Evolutionary conservation across 2,113 vertebrate genomes (phyloP).

Genomic region (Chlamydotis undulata): DNA sequence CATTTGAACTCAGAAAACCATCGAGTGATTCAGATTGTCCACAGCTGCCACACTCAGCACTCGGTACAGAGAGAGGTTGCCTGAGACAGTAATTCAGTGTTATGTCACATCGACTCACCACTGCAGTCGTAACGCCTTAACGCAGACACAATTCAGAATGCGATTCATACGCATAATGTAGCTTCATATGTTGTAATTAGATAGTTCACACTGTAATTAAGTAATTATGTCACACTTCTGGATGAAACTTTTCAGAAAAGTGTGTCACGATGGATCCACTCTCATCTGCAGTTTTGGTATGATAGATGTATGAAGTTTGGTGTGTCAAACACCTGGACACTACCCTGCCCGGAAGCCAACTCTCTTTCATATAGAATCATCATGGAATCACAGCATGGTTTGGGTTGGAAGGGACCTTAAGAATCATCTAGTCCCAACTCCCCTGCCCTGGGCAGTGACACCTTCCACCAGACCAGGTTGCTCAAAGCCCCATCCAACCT

Average conservation of each 20-base stretch:
- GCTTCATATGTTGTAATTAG: neutral
- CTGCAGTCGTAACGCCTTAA: neutral
- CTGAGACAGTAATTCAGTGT: neutral
- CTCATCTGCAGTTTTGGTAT: neutral
- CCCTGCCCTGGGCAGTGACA: too few relatives aligned
- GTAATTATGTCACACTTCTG: neutral
- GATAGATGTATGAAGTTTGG: neutral
- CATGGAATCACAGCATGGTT: too few relatives aligned
- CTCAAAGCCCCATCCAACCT: too few relatives aligned
- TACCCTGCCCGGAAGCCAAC: neutral
- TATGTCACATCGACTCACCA: neutral
- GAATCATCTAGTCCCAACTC: too few relatives aligned
- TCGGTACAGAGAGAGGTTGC: neutral
- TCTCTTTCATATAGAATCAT: neutral
- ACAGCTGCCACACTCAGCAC: neutral
- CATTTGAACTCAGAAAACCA: neutral
- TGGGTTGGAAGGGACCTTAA: too few relatives aligned
- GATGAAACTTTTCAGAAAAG: neutral
- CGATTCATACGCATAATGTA: neutral
- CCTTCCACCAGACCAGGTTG: too few relatives aligned
- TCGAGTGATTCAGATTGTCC: neutral
- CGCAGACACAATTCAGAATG: neutral
- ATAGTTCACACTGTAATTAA: neutral
- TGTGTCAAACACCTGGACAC: neutral
- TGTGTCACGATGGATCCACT: neutral